A percentile compares a stretch with the other conserved stretches of the same genome.
These are phyloP conservation scores for Resseliella maxima DNA, from an alignment of 2,888 invertebrate species.

Conservation along the genomic window DNA sequence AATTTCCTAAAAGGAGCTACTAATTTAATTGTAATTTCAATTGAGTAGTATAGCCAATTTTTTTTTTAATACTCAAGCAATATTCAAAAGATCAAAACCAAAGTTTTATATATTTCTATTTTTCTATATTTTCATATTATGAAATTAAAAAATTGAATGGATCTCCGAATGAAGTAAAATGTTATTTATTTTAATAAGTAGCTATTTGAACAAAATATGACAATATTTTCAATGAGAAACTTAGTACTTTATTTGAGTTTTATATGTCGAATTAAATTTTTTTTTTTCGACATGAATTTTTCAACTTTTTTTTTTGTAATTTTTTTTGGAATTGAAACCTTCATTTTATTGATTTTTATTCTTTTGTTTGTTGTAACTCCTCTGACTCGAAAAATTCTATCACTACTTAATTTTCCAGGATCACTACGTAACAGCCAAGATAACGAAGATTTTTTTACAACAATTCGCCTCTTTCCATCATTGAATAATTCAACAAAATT, in stretches of 20 bases:
- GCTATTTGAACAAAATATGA: no score
- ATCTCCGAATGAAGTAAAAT: no score
- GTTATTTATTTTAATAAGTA: no score
- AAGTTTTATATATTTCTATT: neutral
- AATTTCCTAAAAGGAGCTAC: neutral
- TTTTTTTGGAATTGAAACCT: no score
- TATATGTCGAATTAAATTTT: no score
- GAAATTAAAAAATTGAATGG: no score
- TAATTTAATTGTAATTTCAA: neutral
- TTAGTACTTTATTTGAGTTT: no score
- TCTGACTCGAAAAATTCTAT: neutral
- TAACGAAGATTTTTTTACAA: neutral
- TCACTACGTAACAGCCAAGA: neutral
- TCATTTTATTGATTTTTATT: neutral
- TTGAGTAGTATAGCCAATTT: neutral
- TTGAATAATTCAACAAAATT: neutral
- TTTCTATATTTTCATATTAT: neutral
- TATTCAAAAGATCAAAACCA: no score
- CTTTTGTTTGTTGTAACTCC: neutral
- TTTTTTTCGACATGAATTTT: neutral
- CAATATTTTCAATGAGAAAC: no score
- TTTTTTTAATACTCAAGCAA: neutral
- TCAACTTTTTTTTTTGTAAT: neutral
- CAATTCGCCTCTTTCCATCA: neutral
- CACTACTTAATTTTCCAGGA: neutral